These are phyloP conservation scores for Pyrrhia umbra DNA, from an alignment of 2,888 invertebrate genomes.

Conservation along the genomic window DNA sequence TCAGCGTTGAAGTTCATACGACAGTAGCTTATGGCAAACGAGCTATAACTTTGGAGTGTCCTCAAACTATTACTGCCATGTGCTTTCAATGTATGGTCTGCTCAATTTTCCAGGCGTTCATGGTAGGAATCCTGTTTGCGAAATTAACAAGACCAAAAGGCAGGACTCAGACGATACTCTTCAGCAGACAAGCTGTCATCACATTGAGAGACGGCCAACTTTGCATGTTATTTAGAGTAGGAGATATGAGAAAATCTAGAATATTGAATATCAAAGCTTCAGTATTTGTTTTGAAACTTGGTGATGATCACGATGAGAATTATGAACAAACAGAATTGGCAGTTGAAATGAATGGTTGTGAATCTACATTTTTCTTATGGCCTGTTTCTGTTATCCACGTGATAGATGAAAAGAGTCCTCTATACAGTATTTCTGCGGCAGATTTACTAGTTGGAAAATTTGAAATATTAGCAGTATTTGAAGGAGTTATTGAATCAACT, in stretches of 20 bases:
- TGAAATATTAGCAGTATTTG: slow-evolving; percentile 96
- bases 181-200: slow-evolving; percentile 96
- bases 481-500: slow-evolving; percentile 97
- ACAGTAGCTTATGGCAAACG: slow-evolving; percentile 97
- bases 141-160: slow-evolving; percentile 98
- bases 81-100: slow-evolving; percentile 98
- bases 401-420: slow-evolving; percentile 96
- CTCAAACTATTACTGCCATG: slow-evolving; percentile 98
- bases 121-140: slow-evolving; percentile 97
- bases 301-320: slow-evolving; percentile 95
- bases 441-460: slow-evolving; percentile 96
- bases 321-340: slow-evolving; percentile 95
- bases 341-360: slow-evolving; percentile 95
- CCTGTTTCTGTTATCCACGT: slow-evolving; percentile 97
- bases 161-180: slow-evolving; percentile 97
- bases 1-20: slow-evolving; percentile 98
- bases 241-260: slow-evolving; percentile 98
- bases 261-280: slow-evolving; percentile 97
- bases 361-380: slow-evolving; percentile 98
- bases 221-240: slow-evolving; percentile 97
- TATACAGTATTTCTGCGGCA: slow-evolving; percentile 96
- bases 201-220: slow-evolving; percentile 96
- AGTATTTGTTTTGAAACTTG: slow-evolving; percentile 94
- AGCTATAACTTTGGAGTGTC: slow-evolving; percentile 97
- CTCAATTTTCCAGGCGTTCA: slow-evolving; percentile 95